Conservation (phyloP, 2,113 vertebrate species). For the Jaculus jaculus region DNA sequence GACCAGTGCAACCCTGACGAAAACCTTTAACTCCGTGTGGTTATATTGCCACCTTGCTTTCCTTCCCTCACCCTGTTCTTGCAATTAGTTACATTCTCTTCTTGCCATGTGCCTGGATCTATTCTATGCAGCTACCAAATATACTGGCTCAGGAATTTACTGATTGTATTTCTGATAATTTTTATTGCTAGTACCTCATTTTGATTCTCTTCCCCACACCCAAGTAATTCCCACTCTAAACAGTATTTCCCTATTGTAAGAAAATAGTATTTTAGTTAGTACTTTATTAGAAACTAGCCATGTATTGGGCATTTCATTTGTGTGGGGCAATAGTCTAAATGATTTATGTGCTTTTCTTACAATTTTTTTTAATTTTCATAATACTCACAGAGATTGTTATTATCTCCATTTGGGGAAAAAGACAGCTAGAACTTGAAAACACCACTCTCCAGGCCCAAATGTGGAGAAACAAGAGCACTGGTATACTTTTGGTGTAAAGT, state of each 20-base stretch:
- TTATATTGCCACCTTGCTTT: neutral
- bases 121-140: neutral
- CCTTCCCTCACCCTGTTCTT: accelerated
- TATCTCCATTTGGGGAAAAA: neutral
- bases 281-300: neutral
- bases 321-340: neutral
- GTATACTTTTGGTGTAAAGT: neutral
- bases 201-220: neutral
- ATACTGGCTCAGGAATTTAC: neutral
- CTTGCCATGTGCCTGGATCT: neutral
- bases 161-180: neutral
- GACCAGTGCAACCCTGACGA: neutral
- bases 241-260: too few species aligned
- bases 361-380: neutral
- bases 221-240: neutral
- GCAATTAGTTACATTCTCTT: neutral
- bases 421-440: neutral
- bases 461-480: neutral
- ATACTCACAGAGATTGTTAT: neutral
- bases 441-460: neutral
- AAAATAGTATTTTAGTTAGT: neutral
- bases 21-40: neutral
- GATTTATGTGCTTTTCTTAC: neutral
- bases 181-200: slow-evolving; percentile 1
- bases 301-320: neutral